Conservation (phyloP, 2,888 invertebrate genomes). For the Dioctria rufipes region DNA sequence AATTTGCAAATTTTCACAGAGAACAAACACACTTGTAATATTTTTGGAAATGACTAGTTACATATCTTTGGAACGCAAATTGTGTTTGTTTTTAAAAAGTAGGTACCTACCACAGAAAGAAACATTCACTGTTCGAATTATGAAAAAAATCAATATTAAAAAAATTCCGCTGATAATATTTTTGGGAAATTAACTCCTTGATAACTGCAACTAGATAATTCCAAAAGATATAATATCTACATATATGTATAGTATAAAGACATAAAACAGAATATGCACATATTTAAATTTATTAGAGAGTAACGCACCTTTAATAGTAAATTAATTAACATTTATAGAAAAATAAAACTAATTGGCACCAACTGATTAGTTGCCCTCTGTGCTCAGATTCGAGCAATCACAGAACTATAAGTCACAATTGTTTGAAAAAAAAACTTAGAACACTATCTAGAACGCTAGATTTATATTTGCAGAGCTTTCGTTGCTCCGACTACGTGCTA, state of each 20-base stretch:
- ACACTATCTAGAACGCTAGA: background rate
- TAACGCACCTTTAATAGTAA: slow-evolving; percentile 32
- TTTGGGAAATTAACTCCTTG: background rate
- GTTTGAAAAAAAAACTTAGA: background rate
- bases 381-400: slow-evolving; percentile 33
- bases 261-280: slow-evolving; percentile 4
- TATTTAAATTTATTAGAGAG: background rate
- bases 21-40: background rate
- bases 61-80: slow-evolving; percentile 24
- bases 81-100: background rate
- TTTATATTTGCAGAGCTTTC: background rate
- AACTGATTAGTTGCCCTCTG: slow-evolving; percentile 37
- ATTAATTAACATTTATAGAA: slow-evolving; percentile 15
- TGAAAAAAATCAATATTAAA: too few species aligned
- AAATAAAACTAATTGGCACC: slow-evolving; percentile 20
- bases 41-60: slow-evolving; percentile 12
- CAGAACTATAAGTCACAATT: slow-evolving; percentile 24
- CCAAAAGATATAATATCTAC: too few species aligned
- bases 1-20: background rate
- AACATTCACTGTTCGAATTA: background rate
- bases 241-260: too few species aligned
- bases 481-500: background rate
- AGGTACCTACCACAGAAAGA: background rate
- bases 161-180: slow-evolving; percentile 24
- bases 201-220: slow-evolving; percentile 11